Evolutionary conservation across 53 echinoderm and acorn worm species (phyloP), one percentile per base, ranked within the genome.

Genomic region (Paelopatides confundens): DNA sequence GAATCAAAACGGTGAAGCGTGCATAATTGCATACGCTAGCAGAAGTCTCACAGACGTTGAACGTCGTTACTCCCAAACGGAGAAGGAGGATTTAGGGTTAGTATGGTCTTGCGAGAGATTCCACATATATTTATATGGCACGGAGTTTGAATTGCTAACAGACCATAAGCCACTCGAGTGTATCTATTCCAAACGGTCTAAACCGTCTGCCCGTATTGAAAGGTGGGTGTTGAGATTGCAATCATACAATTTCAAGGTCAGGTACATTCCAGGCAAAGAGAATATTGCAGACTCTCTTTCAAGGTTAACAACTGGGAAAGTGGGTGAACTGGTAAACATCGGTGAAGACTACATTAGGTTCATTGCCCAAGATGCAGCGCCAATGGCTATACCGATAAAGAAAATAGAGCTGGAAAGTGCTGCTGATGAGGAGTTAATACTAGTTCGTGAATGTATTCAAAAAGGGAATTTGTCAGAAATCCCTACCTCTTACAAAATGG

Each of bases 221-320:
- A 63, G 68, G 13, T 94, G 94, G 92, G 18, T 17, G 14, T 21
- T 54, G 50, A 82, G 62, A 63, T 82, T 94, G 24, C 94, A 94
- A 68, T 81, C 35, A 65, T 93, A 90, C 43, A 87, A 92, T 69
- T 93, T 88, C 88, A 68, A 81, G 39, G 63, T 95, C 21, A 31
- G 64, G 29, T 90, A 95, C 86, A 39, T 79, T 50, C 88, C 93
- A 0, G 95, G 90, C 26, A 95, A 95, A 66, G 46, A 58, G 37
- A 93, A 95, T 64, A 92, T 90, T 27, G 92, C 94, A 49, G 94
- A 92, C 87, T 95, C 92, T 82, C 85, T 90, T 58, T 95, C 95
- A 54, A n/a, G n/a, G n/a, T n/a, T n/a, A n/a, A n/a, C n/a, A n/a
- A n/a, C n/a, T n/a, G n/a, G n/a, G n/a, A n/a, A n/a, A n/a, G n/a